Evolutionary conservation across 92 coral and sea anemone species (phyloP).

Genomic region (Isaurus tuberculatus): DNA sequence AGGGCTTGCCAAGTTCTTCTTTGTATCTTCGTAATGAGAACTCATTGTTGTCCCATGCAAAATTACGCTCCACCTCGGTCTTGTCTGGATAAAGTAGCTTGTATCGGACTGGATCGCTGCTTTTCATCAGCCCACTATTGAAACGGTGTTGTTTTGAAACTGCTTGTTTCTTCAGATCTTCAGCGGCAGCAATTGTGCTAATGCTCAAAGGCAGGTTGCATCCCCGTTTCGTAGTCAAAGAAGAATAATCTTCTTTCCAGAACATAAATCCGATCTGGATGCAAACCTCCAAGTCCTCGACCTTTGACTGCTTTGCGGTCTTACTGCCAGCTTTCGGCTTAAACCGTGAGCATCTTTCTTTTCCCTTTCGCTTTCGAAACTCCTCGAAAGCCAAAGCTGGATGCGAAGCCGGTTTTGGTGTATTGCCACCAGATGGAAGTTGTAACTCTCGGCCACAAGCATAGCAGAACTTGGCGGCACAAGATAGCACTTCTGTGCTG

Average conservation of each 20-base stretch:
- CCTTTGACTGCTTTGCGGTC: conserved; percentile 12
- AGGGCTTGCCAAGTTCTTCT: conserved; percentile 61
- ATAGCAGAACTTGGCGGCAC: too few relatives aligned
- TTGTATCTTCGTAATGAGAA: conserved; percentile 48
- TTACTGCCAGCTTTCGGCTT: conserved; percentile 18
- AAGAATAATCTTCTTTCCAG: conserved; percentile 43
- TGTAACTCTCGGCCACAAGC: too few relatives aligned
- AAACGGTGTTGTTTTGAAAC: conserved; percentile 49
- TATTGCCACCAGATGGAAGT: conserved; percentile 6
- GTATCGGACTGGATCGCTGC: conserved; percentile 38
- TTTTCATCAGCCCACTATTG: conserved; percentile 44
- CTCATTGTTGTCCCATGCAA: conserved; percentile 42
- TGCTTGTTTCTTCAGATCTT: not conserved
- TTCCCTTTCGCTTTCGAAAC: conserved; percentile 4
- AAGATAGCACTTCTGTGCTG: too few relatives aligned
- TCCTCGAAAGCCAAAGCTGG: conserved; percentile 6
- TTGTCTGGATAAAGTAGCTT: conserved; percentile 60
- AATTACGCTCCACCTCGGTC: conserved; percentile 43
- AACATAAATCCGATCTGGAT: conserved; percentile 46
- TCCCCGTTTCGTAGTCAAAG: conserved; percentile 40
- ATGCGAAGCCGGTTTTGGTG: conserved; percentile 1
- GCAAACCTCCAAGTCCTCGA: too few relatives aligned
- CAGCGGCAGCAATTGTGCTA: conserved; percentile 33
- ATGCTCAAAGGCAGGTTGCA: conserved; percentile 43
- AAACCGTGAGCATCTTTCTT: conserved; percentile 15